These are phyloP conservation scores for Drosophila rufa DNA, from an alignment of 1,140 invertebrate genomes.

Conservation along the genomic window DNA sequence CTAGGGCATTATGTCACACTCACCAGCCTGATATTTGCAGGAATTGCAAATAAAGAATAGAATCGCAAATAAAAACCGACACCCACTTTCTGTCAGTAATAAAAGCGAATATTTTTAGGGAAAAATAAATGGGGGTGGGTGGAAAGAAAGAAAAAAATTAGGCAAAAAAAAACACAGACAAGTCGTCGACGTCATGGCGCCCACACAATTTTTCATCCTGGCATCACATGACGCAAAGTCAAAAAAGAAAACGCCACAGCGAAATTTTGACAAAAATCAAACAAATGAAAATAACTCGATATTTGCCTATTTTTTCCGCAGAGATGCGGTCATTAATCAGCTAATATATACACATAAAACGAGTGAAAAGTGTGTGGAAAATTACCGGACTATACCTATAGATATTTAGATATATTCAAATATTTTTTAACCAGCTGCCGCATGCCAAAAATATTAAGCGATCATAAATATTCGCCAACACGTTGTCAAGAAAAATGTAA, in stretches of 20 bases:
- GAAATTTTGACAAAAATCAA: slow-evolving; percentile 39
- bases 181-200: slow-evolving; percentile 72
- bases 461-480: slow-evolving; percentile 25
- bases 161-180: slow-evolving; percentile 14
- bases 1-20: slow-evolving; percentile 52
- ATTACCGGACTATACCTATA: slow-evolving; percentile 39
- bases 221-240: slow-evolving; percentile 73
- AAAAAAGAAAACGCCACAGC: slow-evolving; percentile 14
- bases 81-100: slow-evolving; percentile 29
- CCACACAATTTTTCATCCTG: slow-evolving; percentile 39
- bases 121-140: slow-evolving; percentile 1
- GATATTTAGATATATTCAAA: background rate
- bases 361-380: slow-evolving; percentile 56
- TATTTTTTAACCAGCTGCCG: slow-evolving; percentile 43
- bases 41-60: slow-evolving; percentile 28
- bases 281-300: slow-evolving; percentile 42
- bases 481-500: slow-evolving; percentile 7
- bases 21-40: slow-evolving; percentile 22
- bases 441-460: slow-evolving; percentile 32
- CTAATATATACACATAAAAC: slow-evolving; percentile 28
- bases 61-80: slow-evolving; percentile 19
- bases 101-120: slow-evolving; percentile 13
- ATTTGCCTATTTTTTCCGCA: slow-evolving; percentile 39
- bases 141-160: background rate
- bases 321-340: slow-evolving; percentile 56